Percentiles rank a stretch among this genome's conserved stretches.
phyloP scores from a whole-genome alignment of 1,140 invertebrate species.

The Apocrypta bakeri region DNA sequence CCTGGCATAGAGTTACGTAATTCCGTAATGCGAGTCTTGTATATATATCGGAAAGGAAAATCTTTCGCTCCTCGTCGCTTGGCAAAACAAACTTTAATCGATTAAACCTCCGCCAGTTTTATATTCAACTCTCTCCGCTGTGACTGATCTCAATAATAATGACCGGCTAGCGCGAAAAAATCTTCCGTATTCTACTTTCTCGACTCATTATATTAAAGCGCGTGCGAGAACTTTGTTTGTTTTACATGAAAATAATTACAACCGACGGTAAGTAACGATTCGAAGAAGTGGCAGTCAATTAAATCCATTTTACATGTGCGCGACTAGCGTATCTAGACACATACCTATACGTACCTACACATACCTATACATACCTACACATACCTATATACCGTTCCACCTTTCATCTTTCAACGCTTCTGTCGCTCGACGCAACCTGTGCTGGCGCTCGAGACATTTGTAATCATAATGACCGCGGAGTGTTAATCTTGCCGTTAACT shows the following conservation, averaged over 20 bases:
- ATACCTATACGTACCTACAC: too few relatives aligned
- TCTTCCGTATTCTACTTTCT: conserved; percentile 19
- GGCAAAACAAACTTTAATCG: background rate
- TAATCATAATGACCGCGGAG: conserved; percentile 74
- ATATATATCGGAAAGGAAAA: conserved; percentile 59
- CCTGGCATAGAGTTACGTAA: conserved; percentile 53
- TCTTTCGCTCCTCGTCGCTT: conserved; percentile 37
- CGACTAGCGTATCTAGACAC: too few relatives aligned
- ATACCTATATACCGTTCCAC: too few relatives aligned
- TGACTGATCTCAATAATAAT: background rate
- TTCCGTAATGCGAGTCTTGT: conserved; percentile 54
- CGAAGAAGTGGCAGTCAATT: conserved; percentile 43
- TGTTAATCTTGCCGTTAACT: conserved; percentile 75
- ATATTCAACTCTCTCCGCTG: background rate
- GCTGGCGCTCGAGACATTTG: conserved; percentile 65
- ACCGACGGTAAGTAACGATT: conserved; percentile 11
- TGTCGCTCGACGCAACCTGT: too few relatives aligned
- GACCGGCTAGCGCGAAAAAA: background rate
- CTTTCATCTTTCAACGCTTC: conserved; percentile 48
- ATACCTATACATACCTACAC: too few relatives aligned
- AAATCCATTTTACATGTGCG: conserved; percentile 42
- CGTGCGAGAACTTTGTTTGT: conserved; percentile 20
- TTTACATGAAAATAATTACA: conserved; percentile 33
- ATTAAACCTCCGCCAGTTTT: background rate
- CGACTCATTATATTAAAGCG: conserved; percentile 6